A percentile compares a stretch with the other conserved stretches of the same genome.
Evolutionary conservation across 2,888 invertebrate genomes (phyloP).

Genomic region (Crepidodera aurea): DNA sequence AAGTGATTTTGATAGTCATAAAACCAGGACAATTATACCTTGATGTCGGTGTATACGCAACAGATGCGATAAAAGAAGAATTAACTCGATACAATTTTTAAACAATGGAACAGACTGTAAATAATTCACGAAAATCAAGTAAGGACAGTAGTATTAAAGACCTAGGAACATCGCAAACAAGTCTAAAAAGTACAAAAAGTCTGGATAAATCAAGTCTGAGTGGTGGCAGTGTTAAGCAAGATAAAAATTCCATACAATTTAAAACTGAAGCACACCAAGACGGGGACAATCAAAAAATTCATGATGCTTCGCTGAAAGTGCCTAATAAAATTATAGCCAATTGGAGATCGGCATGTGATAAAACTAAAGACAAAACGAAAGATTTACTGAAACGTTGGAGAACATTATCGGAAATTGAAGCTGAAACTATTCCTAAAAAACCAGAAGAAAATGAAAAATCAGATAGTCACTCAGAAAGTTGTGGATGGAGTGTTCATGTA

Average conservation of each 20-base stretch:
- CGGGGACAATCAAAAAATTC: constrained; percentile 52
- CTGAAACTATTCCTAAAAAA: constrained; percentile 57
- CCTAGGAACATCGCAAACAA: constrained; percentile 54
- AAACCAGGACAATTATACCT: neutral
- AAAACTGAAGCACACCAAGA: constrained; percentile 50
- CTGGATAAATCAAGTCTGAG: constrained; percentile 56
- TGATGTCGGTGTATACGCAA: neutral
- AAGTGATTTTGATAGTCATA: neutral
- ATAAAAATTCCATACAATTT: constrained; percentile 59
- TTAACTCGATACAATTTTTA: neutral
- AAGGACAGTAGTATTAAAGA: constrained; percentile 56
- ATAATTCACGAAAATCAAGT: constrained; percentile 50
- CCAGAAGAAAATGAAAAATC: constrained; percentile 59
- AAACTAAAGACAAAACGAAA: constrained; percentile 77
- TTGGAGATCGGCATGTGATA: constrained; percentile 79
- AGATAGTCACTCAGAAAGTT: constrained; percentile 62
- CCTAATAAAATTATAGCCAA: constrained; percentile 77
- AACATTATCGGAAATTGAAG: constrained; percentile 69
- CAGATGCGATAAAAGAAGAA: neutral
- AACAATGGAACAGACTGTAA: constrained; percentile 52
- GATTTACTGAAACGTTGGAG: constrained; percentile 76
- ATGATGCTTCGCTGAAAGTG: constrained; percentile 66
- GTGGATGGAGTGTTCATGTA: constrained; percentile 80
- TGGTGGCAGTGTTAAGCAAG: constrained; percentile 56
- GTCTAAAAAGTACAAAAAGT: constrained; percentile 58